Evolutionary conservation across 1,140 invertebrate genomes (phyloP), one percentile per base, ranked within the genome.

Genomic region (Achatina immaculata): DNA sequence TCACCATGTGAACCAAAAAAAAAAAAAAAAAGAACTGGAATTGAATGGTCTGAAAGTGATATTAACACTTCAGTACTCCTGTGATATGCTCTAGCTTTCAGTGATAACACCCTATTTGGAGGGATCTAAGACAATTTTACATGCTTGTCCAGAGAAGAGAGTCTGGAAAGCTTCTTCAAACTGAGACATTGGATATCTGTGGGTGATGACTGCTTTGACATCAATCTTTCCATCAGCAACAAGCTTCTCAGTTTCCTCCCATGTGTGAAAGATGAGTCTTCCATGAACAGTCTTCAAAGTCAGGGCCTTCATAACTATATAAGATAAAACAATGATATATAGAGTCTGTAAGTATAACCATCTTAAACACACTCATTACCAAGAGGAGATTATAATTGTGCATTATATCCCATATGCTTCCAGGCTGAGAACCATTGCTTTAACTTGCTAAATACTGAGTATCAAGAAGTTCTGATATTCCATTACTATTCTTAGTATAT

Each of bases 91-190:
- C n/a, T n/a, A n/a, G n/a, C n/a, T 28, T 28, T 65, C 58, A 24
- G 36, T 68, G 28, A 36, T 34, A 19, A 55, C 19, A 45, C 0
- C 62, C 81, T 71, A 87, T 65, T 84, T 76, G 0, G 83, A 83
- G 0, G 88, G 88, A 82, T 89, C 85, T 42, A 89, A 78, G 7
- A 89, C 81, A 58, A 89, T 89, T 79, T 89, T 89, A 74, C 88
- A 89, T 9, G 85, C 87, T 58, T 86, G 69, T 16, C 88, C 88
- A 58, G 79, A 84, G 71, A 89, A 87, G 7, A 89, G 80, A 0
- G 83, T 82, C 45, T 84, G 73, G 73, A 88, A 89, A 16, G 88
- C 88, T 2, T 89, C 87, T 38, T 89, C 88, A 79, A 86, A 89
- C 51, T 87, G 62, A 0, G 87, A 88, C 88, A 89, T 89, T 1